These are phyloP conservation scores for Nycticorax nycticorax DNA, from an alignment of 2,113 vertebrate species.

Conservation along the genomic window DNA sequence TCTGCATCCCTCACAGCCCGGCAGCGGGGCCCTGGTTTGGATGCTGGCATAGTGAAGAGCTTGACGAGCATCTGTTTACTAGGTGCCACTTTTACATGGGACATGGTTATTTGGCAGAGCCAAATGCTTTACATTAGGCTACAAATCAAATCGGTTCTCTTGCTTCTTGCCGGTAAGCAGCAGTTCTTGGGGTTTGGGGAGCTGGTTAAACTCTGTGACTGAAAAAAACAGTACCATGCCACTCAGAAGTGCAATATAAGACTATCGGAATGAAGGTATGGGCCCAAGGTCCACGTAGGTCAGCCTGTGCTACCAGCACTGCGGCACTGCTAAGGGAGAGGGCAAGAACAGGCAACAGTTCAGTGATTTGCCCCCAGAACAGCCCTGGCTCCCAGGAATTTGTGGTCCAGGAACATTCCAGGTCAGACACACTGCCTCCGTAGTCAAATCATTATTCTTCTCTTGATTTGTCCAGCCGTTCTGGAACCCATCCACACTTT, in stretches of 20 bases:
- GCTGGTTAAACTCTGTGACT: not conserved
- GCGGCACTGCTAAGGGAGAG: not conserved
- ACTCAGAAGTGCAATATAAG: not conserved
- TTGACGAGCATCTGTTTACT: not conserved
- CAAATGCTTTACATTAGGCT: not conserved
- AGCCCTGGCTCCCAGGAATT: not conserved
- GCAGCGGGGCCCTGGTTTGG: fast-evolving
- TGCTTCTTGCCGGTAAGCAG: not conserved
- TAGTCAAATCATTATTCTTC: not conserved
- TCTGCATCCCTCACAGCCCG: not conserved
- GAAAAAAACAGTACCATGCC: not conserved
- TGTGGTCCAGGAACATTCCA: not conserved
- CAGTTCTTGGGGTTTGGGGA: not conserved
- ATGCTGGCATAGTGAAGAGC: not conserved
- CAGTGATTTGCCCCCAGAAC: not conserved
- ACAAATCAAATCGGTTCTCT: not conserved
- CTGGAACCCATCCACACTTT: not conserved
- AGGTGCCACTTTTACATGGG: not conserved
- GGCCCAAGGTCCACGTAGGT: not conserved
- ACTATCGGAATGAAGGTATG: not conserved
- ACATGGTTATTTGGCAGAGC: not conserved
- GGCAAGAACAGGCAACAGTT: not conserved
- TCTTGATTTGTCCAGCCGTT: not conserved
- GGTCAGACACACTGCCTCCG: not conserved
- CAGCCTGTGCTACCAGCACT: not conserved